Evolutionary conservation across 2,888 invertebrate species (phyloP).

Genomic region (Dugesia japonica): DNA sequence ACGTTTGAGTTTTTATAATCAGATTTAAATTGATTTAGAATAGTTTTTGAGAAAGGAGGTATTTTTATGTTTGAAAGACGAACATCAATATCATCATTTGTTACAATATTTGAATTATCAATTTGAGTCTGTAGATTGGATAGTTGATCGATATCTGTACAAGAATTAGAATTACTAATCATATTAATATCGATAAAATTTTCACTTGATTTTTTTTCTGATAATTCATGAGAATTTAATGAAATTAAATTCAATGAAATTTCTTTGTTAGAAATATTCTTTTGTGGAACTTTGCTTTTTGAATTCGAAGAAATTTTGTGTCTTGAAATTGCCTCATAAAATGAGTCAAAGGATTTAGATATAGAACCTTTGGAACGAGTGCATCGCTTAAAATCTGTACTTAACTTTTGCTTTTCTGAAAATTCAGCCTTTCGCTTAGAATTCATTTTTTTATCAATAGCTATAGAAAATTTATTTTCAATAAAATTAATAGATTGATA

Average conservation of each 20-base stretch:
- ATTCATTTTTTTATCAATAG: not conserved
- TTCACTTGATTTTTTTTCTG: not conserved
- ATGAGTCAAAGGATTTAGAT: slow-evolving; percentile 1
- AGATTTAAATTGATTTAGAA: not conserved
- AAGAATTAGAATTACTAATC: no score
- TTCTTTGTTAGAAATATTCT: not conserved
- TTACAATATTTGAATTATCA: not conserved
- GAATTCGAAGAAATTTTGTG: slow-evolving; percentile 1
- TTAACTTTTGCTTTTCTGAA: not conserved
- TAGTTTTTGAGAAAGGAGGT: not conserved
- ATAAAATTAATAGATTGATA: slow-evolving; percentile 2
- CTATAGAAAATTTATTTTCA: not conserved
- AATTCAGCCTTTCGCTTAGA: not conserved
- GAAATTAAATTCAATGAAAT: no score
- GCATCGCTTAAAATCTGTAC: not conserved
- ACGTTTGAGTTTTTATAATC: not conserved
- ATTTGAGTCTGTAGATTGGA: no score
- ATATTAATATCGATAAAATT: not conserved
- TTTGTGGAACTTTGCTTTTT: not conserved
- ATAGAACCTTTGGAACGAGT: not conserved
- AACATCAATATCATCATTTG: not conserved
- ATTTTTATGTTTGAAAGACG: not conserved
- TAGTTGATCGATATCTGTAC: no score
- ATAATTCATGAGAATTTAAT: no score
- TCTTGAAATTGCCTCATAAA: not conserved